These are phyloP conservation scores for Pandemis heparana DNA, from an alignment of 2,888 invertebrate genomes.

Conservation along the genomic window DNA sequence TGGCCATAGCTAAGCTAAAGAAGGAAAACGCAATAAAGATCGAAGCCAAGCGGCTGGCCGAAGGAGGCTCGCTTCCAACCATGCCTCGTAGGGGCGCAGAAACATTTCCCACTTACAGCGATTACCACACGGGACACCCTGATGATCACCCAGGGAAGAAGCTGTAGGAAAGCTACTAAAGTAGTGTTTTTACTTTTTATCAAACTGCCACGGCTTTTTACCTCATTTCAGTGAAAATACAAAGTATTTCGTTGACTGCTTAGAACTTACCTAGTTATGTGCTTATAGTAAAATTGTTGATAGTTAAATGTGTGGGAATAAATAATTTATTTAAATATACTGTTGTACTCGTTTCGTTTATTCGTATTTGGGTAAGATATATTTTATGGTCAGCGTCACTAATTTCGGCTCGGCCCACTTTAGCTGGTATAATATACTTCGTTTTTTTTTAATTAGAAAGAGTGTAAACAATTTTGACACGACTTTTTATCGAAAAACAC, in stretches of 20 bases:
- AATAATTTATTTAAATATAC: conserved; percentile 8
- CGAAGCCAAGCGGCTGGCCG: conserved; percentile 85
- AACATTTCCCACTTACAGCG: conserved; percentile 85
- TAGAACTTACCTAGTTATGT: neutral
- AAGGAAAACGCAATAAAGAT: conserved; percentile 90
- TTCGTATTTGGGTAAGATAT: neutral
- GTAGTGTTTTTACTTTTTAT: conserved; percentile 4
- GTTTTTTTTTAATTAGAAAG: too few relatives aligned
- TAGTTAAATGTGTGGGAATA: conserved; percentile 5
- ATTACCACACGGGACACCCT: conserved; percentile 84
- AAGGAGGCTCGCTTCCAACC: conserved; percentile 70
- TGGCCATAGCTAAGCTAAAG: conserved; percentile 89
- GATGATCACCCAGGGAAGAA: conserved; percentile 52
- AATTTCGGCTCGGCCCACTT: too few relatives aligned
- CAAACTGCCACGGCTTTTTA: too few relatives aligned
- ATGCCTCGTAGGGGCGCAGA: conserved; percentile 62
- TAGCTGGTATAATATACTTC: too few relatives aligned
- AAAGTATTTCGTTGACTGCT: neutral
- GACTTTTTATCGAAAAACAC: too few relatives aligned
- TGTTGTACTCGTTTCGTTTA: neutral
- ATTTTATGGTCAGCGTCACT: neutral
- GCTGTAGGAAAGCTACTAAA: conserved; percentile 4
- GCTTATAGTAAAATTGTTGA: neutral
- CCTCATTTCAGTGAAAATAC: conserved; percentile 8
- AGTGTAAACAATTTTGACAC: too few relatives aligned